Base-by-base conservation (phyloP, 1,140 invertebrate species). In the Agrilus planipennis region DNA sequence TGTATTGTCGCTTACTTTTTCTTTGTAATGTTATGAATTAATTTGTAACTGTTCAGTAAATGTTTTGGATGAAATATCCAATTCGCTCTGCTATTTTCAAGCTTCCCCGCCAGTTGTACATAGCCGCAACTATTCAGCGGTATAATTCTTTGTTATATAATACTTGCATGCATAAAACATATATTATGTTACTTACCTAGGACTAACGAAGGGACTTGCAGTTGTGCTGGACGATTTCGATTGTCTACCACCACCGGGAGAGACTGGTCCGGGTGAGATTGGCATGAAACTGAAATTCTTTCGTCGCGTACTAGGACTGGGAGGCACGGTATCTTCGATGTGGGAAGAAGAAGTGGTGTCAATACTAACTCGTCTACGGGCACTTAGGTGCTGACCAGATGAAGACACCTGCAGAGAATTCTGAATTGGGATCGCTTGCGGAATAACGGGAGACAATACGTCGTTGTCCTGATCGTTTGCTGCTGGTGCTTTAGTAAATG, bases 151-250 rank as follows among this genome's bases (percentile, higher is more conserved):
- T 18, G 15, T 18, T 30, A 30, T 40, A 21, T 17, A 5, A 4
- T 21, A 4, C n/a, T 36, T 4, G 81, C 66, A 9, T 75, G 74
- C 1, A 81, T 71, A 1, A 82, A 80, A 1, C 84, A 86, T 44
- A 79, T 77, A 16, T n/a, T n/a, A n/a, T n/a, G n/a, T n/a, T n/a
- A n/a, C n/a, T n/a, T n/a, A n/a, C n/a, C 83, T 67, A 1, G 85
- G 86, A 50, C 84, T 88, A 2, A 88, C 83, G 58, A 89, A 89
- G 2, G 84, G 84, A 58, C 81, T 85, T n/a, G 75, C 75, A 39
- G 69, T 71, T 2, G 72, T 68, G 19, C 67, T 70, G 40, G 60
- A 76, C 47, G 58, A 71, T 50, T 68, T 70, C 3, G 66, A 70
- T 21, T 65, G 61, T 23, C 56, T 62, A 50, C 63, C 70, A 30